Percentiles rank a stretch among this genome's conserved stretches.
Conservation (phyloP, 2,888 invertebrate species). For the Conomelus anceps region DNA sequence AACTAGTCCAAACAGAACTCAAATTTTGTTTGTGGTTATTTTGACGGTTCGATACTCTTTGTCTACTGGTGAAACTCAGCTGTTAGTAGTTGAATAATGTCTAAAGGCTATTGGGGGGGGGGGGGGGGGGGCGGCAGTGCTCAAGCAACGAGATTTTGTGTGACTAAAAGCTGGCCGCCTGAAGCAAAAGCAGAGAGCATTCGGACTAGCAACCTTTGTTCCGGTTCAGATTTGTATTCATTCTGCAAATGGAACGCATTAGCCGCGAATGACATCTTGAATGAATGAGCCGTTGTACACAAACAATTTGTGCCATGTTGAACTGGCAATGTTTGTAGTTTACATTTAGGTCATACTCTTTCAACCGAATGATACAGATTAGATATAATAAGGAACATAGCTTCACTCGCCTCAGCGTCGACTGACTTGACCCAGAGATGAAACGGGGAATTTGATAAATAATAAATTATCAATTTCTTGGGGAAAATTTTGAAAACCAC, state of each 20-base stretch:
- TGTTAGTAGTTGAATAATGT: not conserved
- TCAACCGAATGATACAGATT: not conserved
- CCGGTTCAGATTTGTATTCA: not conserved
- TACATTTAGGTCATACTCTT: not conserved
- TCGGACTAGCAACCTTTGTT: not conserved
- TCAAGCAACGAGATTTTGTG: not conserved
- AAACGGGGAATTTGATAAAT: no score
- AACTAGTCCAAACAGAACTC: not conserved
- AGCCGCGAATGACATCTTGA: not conserved
- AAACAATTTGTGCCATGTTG: not conserved
- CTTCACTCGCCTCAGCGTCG: no score
- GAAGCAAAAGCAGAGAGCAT: not conserved
- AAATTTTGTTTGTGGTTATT: not conserved
- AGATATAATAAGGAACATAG: not conserved
- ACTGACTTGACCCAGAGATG: no score
- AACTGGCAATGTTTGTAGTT: not conserved
- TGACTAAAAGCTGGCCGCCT: not conserved
- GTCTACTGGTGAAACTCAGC: not conserved
- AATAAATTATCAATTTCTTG: no score
- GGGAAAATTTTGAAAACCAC: no score
- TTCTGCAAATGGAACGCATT: not conserved
- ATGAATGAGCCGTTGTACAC: not conserved
- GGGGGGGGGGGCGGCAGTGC: not conserved
- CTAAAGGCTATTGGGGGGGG: not conserved
- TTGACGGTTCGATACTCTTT: not conserved